Conservation (phyloP, 2,888 invertebrate genomes). For the Nephrotoma guestfalica region DNA sequence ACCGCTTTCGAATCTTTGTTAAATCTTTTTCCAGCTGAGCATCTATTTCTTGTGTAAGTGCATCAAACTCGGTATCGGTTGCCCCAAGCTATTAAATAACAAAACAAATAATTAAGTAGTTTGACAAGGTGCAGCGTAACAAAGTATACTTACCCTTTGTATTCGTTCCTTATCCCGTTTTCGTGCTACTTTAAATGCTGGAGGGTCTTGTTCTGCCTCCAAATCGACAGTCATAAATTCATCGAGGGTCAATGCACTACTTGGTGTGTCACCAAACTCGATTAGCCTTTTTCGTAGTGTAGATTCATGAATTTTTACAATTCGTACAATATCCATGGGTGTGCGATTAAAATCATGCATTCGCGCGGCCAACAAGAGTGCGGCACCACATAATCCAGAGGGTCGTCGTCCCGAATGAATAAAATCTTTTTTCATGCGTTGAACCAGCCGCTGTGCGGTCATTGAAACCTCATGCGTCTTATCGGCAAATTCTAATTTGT, state of each 20-base stretch:
- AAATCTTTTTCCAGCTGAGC: constrained; percentile 55
- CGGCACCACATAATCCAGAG: constrained; percentile 94
- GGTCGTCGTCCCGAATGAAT: constrained; percentile 92
- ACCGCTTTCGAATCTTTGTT: constrained; percentile 30
- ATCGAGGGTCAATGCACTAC: constrained; percentile 84
- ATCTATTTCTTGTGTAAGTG: constrained; percentile 79
- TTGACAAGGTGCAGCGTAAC: neutral
- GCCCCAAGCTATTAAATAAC: constrained; percentile 29
- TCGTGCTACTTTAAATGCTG: constrained; percentile 82
- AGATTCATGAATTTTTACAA: constrained; percentile 90
- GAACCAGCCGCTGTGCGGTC: constrained; percentile 85
- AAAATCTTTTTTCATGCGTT: constrained; percentile 96
- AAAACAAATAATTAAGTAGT: neutral
- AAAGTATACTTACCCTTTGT: constrained; percentile 47
- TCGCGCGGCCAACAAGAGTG: constrained; percentile 83
- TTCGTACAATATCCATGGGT: constrained; percentile 75
- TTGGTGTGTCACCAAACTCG: constrained; percentile 95
- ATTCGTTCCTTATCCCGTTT: constrained; percentile 75
- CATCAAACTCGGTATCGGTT: constrained; percentile 50
- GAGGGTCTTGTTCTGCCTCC: constrained; percentile 90
- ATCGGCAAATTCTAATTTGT: constrained; percentile 78
- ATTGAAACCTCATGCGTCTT: constrained; percentile 91
- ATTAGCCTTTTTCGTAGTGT: constrained; percentile 79
- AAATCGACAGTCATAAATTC: constrained; percentile 95
- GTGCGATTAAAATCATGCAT: constrained; percentile 84